Evolutionary conservation across 2,888 invertebrate genomes (phyloP), one percentile per base, ranked within the genome.

Genomic region (Sisyra nigra): DNA sequence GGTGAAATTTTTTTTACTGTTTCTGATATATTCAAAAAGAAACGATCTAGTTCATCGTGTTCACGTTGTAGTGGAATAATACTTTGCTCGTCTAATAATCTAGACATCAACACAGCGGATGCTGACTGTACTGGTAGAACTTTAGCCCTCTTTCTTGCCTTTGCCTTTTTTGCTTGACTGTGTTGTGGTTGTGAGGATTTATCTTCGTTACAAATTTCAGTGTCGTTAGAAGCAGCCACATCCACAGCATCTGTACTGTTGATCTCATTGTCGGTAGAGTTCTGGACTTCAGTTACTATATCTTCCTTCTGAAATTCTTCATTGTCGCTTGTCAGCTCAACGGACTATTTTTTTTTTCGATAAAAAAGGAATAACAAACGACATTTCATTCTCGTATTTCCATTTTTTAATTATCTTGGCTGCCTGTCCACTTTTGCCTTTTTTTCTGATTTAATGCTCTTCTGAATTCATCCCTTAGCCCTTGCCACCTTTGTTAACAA

Each of bases 361-460:
- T 24, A 48, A 35, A 19, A 41, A 33, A 19, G 47, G 40, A 35
- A 40, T 7, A 34, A 46, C 24, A 8, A 48, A 47, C 5, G 44
- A 31, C 48, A 48, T 44, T 17, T 47, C 44, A 11, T 47, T 42
- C 33, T 48, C 44, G 15, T 45, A 48, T 47, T 44, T 48, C 47
- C 42, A 48, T 48, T 48, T 48, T 40, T 29, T 46, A 9, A 43
- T 39, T 36, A 47, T 48, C 11, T 19, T 40, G 9, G 44, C 44
- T 9, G 38, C 11, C 29, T 39, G 45, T 24, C 48, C 47, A 47
- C 40, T 44, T 45, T 41, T 45, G 14, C 19, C 41, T 35, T 41
- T 42, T 48, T 30, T 45, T 47, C n/a, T n/a, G n/a, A 39, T 40
- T 33, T 35, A 44, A 40, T 10, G 42, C 34, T 30, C 31, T 30